These are phyloP conservation scores for Mnemiopsis leidyi DNA, from an alignment of 37 sponge, comb jelly and placozoan species.

Conservation along the genomic window DNA sequence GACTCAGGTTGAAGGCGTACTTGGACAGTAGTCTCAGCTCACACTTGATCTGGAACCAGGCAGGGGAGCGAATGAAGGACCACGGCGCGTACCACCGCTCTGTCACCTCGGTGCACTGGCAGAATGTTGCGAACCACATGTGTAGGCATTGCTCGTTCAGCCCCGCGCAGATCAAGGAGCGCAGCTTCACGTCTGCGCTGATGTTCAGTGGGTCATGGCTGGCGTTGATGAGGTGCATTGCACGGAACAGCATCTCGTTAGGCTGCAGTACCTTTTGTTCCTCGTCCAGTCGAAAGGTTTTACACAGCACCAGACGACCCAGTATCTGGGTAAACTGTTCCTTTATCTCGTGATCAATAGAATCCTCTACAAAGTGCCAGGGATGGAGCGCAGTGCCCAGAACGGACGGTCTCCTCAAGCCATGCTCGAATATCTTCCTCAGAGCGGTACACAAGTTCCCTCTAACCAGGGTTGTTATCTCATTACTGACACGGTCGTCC, in stretches of 20 bases:
- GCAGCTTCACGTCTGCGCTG: conserved; percentile 66
- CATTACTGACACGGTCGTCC: conserved; percentile 35
- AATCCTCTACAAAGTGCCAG: conserved; percentile 69
- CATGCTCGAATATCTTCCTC: conserved; percentile 67
- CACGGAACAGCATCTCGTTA: conserved; percentile 68
- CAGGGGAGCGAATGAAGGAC: conserved; percentile 68
- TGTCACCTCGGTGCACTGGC: conserved; percentile 46
- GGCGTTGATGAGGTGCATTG: conserved; percentile 50
- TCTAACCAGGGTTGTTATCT: conserved; percentile 42
- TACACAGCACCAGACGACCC: neutral
- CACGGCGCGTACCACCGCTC: conserved; percentile 66
- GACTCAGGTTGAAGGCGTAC: conserved; percentile 56
- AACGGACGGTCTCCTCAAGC: conserved; percentile 50
- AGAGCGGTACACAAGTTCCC: conserved; percentile 65
- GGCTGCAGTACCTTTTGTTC: conserved; percentile 66
- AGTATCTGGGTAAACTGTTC: conserved; percentile 52
- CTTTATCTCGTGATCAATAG: conserved; percentile 51
- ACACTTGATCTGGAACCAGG: conserved; percentile 70
- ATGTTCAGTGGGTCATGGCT: conserved; percentile 55
- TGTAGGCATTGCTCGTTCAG: conserved; percentile 69
- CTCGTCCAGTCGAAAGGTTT: conserved; percentile 64
- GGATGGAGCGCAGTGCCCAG: conserved; percentile 66
- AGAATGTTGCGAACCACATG: conserved; percentile 68
- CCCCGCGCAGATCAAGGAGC: conserved; percentile 58
- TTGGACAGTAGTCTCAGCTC: conserved; percentile 64